Conservation (phyloP, 2,888 invertebrate species). For the Hemistola chrysoprasaria region DNA sequence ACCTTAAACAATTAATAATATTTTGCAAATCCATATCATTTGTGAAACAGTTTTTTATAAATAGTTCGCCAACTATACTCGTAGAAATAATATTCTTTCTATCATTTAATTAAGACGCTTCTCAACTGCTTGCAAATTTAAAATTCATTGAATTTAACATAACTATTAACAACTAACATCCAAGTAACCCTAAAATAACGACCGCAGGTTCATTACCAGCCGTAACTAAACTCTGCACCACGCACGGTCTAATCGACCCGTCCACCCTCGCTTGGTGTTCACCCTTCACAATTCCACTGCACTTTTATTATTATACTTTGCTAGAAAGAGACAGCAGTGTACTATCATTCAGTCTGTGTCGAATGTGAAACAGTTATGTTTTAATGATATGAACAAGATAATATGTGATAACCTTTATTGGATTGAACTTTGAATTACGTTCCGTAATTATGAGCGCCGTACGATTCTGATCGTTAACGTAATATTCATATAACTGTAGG, state of each 20-base stretch:
- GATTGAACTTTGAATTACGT: no score
- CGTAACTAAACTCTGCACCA: slow-evolving; percentile 65
- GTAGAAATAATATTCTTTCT: background rate
- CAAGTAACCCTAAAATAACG: slow-evolving; percentile 65
- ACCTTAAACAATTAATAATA: no score
- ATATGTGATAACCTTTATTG: no score
- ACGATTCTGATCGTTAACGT: no score
- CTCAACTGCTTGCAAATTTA: slow-evolving; percentile 10
- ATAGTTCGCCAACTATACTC: no score
- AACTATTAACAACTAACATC: slow-evolving; percentile 24
- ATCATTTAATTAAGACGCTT: slow-evolving; percentile 9
- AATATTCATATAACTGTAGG: no score
- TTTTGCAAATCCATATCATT: no score
- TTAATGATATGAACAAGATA: no score
- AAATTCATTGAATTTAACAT: slow-evolving; percentile 17
- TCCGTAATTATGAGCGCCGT: no score
- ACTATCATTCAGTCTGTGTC: slow-evolving; percentile 33
- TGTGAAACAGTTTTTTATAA: no score
- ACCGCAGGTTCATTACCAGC: slow-evolving; percentile 63
- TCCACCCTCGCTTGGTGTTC: slow-evolving; percentile 59
- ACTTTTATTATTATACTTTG: slow-evolving; percentile 41
- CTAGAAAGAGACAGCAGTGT: slow-evolving; percentile 39
- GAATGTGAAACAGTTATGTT: slow-evolving; percentile 32
- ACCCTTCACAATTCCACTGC: slow-evolving; percentile 41
- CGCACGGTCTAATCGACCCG: slow-evolving; percentile 59